These are phyloP conservation scores for Carabus problematicus DNA, from an alignment of 2,888 invertebrate species.

Conservation along the genomic window DNA sequence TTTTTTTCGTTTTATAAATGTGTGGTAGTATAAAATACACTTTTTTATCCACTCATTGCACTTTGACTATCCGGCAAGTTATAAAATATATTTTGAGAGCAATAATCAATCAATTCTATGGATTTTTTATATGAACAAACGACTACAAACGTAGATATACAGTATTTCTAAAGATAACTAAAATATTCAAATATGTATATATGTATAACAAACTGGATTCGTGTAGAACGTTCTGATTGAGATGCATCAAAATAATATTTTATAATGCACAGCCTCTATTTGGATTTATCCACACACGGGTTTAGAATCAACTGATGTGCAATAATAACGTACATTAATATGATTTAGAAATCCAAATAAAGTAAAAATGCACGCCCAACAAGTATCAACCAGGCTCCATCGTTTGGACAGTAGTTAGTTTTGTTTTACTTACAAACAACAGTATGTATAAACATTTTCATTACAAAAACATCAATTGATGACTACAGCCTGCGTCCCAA, in stretches of 20 bases:
- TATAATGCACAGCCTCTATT: slow-evolving; percentile 41
- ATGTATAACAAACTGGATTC: neutral
- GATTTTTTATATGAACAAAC: too few species aligned
- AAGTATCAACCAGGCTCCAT: slow-evolving; percentile 22
- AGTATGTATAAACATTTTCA: slow-evolving; percentile 37
- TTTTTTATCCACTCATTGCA: slow-evolving; percentile 39
- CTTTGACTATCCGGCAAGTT: slow-evolving; percentile 33
- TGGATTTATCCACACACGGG: slow-evolving; percentile 29
- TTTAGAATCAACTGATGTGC: neutral
- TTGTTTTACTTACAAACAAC: slow-evolving; percentile 34
- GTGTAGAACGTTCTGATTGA: neutral
- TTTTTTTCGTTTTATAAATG: slow-evolving; percentile 33
- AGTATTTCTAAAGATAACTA: too few species aligned
- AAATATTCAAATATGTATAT: neutral
- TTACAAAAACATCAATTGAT: slow-evolving; percentile 38
- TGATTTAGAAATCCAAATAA: slow-evolving; percentile 22
- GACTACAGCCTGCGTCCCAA: slow-evolving; percentile 36
- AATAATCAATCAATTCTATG: slow-evolving; percentile 8
- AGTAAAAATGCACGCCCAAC: slow-evolving; percentile 30
- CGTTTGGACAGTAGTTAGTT: slow-evolving; percentile 17
- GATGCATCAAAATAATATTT: slow-evolving; percentile 20
- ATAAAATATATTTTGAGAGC: slow-evolving; percentile 42
- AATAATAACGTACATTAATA: neutral
- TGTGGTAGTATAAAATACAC: slow-evolving; percentile 40
- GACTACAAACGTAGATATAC: neutral